Conservation (phyloP, 2,888 invertebrate species). For the Lamproptera curius region DNA sequence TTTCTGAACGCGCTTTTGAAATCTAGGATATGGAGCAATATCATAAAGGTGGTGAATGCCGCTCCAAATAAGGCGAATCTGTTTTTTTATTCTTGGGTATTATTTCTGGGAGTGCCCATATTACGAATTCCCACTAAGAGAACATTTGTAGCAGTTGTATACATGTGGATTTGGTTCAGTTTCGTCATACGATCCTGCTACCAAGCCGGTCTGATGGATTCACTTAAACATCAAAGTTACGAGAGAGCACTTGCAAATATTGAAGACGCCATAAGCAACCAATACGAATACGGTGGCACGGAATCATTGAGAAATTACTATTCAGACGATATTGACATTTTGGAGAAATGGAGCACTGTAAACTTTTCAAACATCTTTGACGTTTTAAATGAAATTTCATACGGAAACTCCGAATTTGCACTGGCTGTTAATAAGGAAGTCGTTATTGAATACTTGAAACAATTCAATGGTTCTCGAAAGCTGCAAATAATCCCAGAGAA, state of each 20-base stretch:
- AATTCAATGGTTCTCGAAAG: slow-evolving; percentile 35
- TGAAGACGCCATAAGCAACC: slow-evolving; percentile 33
- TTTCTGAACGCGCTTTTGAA: slow-evolving; percentile 36
- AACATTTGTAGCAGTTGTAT: slow-evolving; percentile 36
- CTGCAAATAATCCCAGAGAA: slow-evolving; percentile 50
- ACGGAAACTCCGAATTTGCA: slow-evolving; percentile 41
- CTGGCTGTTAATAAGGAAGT: slow-evolving; percentile 44
- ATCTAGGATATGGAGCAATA: slow-evolving; percentile 32
- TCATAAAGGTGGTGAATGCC: slow-evolving; percentile 33
- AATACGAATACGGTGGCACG: slow-evolving; percentile 43
- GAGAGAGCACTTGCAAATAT: slow-evolving; percentile 34
- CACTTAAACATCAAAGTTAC: slow-evolving; percentile 39
- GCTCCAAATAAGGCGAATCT: slow-evolving; percentile 38
- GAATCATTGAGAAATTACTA: slow-evolving; percentile 42
- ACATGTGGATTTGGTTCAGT: slow-evolving; percentile 49
- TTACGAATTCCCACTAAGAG: slow-evolving; percentile 36
- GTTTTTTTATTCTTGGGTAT: slow-evolving; percentile 47
- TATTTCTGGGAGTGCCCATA: slow-evolving; percentile 48
- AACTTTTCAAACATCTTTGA: slow-evolving; percentile 26
- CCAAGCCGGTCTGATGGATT: slow-evolving; percentile 44
- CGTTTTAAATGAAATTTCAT: slow-evolving; percentile 37
- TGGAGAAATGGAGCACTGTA: slow-evolving; percentile 40
- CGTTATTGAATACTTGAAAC: slow-evolving; percentile 36
- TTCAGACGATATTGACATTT: slow-evolving; percentile 37
- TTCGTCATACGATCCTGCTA: slow-evolving; percentile 48